Conservation (phyloP, 2,797 vertebrate genomes). For the Sarcoramphus papa region DNA sequence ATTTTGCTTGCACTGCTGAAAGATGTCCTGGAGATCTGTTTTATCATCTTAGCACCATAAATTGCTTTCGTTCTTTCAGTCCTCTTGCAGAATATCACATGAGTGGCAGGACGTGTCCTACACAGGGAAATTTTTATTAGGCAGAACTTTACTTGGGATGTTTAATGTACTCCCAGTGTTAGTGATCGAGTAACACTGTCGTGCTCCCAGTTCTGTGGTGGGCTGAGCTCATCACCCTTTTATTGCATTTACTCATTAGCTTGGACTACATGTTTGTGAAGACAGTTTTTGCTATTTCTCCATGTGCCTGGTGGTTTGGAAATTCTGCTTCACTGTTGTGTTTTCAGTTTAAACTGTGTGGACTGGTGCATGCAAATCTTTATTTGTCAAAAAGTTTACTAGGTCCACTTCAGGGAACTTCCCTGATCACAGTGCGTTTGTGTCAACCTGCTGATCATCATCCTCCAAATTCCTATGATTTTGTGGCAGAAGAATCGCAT, state of each 20-base stretch:
- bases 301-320: background rate
- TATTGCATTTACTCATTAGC: background rate
- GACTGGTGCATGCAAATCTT: background rate
- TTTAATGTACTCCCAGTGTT: background rate
- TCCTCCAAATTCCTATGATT: background rate
- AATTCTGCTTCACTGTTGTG: background rate
- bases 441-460: background rate
- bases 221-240: background rate
- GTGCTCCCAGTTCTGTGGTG: background rate
- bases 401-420: background rate
- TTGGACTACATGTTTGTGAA: background rate
- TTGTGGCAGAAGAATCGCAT: background rate
- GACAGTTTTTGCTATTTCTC: background rate
- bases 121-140: background rate
- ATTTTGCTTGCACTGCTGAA: conserved; percentile 11
- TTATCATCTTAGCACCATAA: conserved; percentile 19
- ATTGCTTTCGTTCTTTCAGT: background rate
- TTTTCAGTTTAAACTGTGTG: background rate
- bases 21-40: conserved; percentile 45
- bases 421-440: background rate
- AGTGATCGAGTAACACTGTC: background rate
- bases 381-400: background rate
- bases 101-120: background rate
- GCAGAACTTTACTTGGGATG: background rate
- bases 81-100: background rate